Base-by-base conservation (phyloP, 1,140 invertebrate genomes). In the Mercenaria mercenaria region DNA sequence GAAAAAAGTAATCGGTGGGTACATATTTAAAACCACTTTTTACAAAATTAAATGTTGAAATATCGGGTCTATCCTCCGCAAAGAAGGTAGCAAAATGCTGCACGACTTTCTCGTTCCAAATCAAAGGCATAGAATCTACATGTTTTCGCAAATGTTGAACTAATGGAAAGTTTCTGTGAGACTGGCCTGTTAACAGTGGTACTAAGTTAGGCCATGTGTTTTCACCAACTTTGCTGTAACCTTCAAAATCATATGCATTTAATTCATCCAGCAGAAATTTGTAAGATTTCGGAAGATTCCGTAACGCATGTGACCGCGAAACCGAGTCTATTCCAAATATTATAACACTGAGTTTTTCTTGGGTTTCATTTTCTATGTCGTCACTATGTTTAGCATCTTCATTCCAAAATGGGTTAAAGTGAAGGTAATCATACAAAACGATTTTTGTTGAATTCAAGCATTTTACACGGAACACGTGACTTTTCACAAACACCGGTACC, bases 1-100 rank as follows among this genome's bases (percentile, higher is more conserved):
- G 96, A 52, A 97, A 96, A 92, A 98, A 98, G 93, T 98, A 98
- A 94, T 99, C 98, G 0, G 98, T 98, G 0, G 98, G 98, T 37
- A 97, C 97, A 32, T 97, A 96, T 15, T 97, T 95, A 94, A 99
- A 99, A 0, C 98, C 98, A 52, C 96, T 95, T 94, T 97, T 98
- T 6, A 97, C 93, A 37, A 15, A 74, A 43, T 56, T 74, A 56
- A 15, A 99, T 0, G 98, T 97, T 13, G 97, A 97, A 52, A 98
- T 97, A 29, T 96, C 95, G 0, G 97, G 97, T 4, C 96, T 96
- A 95, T 99, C 98, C 96, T 99, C 98, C 0, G 97, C 97, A 83
- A 98, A 98, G 1, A 97, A 97, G 0, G 98, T 98, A 1, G 97
- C 96, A 93, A 97, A 98, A 97, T 97, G 0, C 95, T 94, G 26